A percentile compares a stretch with the other conserved stretches of the same genome.
Evolutionary conservation across 2,888 invertebrate genomes (phyloP).

Genomic region (Anthrax anthrax): DNA sequence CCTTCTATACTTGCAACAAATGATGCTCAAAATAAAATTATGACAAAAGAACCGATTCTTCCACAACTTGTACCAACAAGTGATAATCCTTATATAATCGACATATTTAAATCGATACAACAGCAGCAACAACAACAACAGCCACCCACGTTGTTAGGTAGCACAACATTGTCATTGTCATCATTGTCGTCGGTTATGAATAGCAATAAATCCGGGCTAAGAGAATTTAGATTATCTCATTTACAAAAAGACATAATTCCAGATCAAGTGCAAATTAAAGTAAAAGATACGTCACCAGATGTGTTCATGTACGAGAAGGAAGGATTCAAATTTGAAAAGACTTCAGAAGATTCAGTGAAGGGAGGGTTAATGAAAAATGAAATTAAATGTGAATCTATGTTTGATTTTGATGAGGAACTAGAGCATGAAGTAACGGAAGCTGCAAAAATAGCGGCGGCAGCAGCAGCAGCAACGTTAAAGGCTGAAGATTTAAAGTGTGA

Average conservation of each 20-base stretch:
- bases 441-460: background rate
- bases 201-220: background rate
- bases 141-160: background rate
- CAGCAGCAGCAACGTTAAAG: background rate
- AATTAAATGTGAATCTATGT: background rate
- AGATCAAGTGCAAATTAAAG: slow-evolving; percentile 11
- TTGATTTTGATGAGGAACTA: background rate
- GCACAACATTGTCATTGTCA: background rate
- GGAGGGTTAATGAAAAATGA: background rate
- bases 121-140: slow-evolving; percentile 6
- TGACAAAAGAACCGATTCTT: slow-evolving; percentile 8
- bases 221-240: too few relatives aligned
- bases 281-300: slow-evolving; percentile 11
- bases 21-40: background rate
- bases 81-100: slow-evolving; percentile 10
- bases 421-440: background rate
- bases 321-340: background rate
- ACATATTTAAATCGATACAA: slow-evolving; percentile 7
- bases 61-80: slow-evolving; percentile 3
- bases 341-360: background rate
- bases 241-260: slow-evolving; percentile 12
- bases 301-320: slow-evolving; percentile 3
- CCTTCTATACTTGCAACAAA: background rate
- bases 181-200: background rate
- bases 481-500: background rate